Evolutionary conservation across 2,888 invertebrate species (phyloP), one percentile per base, ranked within the genome.

Genomic region (Nematopogon swammerdamellus): DNA sequence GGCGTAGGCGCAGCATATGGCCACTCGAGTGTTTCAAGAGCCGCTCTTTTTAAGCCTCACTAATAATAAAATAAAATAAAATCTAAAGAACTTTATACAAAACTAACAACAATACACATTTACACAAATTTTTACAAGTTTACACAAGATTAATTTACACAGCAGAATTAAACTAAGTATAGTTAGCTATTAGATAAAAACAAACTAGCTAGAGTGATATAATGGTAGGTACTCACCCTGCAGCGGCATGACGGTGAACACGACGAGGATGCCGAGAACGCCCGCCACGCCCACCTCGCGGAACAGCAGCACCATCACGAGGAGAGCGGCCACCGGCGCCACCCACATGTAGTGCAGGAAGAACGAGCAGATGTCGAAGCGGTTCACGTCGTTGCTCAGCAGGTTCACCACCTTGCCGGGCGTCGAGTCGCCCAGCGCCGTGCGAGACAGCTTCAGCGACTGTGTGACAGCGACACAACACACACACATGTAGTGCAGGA

Each of bases 341-440:
- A 86, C 72, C 87, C 88, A 87, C 61, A 89, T 67, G 60, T 83
- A 88, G 63, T 89, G 85, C 2, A 88, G 61, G 58, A 84, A 85
- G 19, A 85, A 67, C 5, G 84, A 76, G 11, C 84, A 80, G 62
- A 84, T 67, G 61, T 91, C 91, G 61, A 91, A 88, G 44, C 90
- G 81, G 59, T 83, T 85, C 5, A 90, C 87, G 60, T 92, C 91
- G 61, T 90, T 91, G 45, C 89, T 88, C 49, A 91, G 72, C 18
- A 91, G 67, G 68, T 91, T 91, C 5, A 91, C 85, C 50, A 91
- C 82, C 65, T 90, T 88, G 1, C 90, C 91, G 1, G 85, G 82
- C 1, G 89, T 86, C 1, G 90, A 89, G 63, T 88, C 81, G 2
- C 85, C 84, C 47, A 91, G 62, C 0, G 91, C 85, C 1, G 36